Percentiles rank a stretch among this genome's conserved stretches.
Conservation (phyloP, 2,113 vertebrate genomes). For the Bubo bubo region DNA sequence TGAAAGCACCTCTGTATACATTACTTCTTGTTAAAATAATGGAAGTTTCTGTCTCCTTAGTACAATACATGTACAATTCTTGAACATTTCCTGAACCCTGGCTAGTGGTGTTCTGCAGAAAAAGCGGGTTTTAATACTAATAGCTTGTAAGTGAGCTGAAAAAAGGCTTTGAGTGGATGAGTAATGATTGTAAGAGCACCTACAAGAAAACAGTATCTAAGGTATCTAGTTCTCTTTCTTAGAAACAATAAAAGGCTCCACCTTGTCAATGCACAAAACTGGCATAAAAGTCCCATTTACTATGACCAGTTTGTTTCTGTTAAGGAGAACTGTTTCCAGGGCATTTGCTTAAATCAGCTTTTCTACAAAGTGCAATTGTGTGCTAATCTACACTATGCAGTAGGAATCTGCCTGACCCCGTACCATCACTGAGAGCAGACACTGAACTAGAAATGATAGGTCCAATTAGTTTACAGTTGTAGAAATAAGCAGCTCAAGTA, state of each 20-base stretch:
- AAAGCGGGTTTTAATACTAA: background rate
- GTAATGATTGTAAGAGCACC: background rate
- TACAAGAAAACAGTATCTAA: background rate
- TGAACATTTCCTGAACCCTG: background rate
- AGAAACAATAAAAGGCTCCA: background rate
- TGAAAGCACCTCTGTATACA: background rate
- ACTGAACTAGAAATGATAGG: background rate
- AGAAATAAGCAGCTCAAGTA: background rate
- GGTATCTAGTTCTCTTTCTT: background rate
- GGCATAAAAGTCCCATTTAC: background rate
- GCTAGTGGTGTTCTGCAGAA: background rate
- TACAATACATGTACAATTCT: background rate
- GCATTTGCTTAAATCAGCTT: background rate
- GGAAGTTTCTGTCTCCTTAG: background rate
- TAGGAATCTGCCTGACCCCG: background rate
- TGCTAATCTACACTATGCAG: background rate
- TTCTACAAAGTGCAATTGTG: background rate
- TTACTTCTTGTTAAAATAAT: background rate
- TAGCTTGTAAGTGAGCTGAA: background rate
- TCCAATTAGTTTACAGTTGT: background rate
- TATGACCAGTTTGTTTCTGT: background rate
- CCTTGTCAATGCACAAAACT: background rate
- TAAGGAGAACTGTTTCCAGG: background rate
- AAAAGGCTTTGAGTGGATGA: background rate
- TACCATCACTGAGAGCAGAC: background rate